phyloP scores from a whole-genome alignment of 2,113 vertebrate species.

The Furnarius figulus region DNA sequence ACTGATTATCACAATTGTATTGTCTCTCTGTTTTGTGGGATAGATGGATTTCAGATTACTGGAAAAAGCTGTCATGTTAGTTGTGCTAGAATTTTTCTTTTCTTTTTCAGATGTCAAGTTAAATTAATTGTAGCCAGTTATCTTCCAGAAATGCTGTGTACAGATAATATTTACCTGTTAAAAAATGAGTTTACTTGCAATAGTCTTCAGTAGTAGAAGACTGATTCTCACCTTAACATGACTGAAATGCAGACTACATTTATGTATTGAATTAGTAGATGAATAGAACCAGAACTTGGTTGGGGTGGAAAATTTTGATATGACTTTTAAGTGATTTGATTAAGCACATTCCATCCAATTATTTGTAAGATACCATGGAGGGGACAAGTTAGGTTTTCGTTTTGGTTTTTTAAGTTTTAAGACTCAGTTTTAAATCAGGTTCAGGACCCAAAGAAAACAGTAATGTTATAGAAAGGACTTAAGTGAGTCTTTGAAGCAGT shows the following conservation, averaged over 20 bases:
- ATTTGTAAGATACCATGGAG: neutral
- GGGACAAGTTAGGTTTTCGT: neutral
- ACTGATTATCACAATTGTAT: neutral
- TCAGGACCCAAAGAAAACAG: neutral
- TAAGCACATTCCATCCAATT: neutral
- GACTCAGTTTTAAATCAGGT: neutral
- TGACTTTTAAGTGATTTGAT: neutral
- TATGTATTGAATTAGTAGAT: neutral
- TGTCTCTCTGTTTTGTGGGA: neutral
- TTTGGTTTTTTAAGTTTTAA: neutral
- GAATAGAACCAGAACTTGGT: neutral
- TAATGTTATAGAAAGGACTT: neutral
- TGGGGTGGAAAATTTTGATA: neutral
- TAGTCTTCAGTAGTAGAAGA: neutral
- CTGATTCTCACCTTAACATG: neutral
- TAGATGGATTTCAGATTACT: neutral
- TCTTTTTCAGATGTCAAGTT: neutral
- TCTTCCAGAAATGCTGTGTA: neutral
- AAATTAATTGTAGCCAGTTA: neutral
- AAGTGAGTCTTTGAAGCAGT: neutral
- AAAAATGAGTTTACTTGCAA: neutral
- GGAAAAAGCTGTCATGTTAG: neutral
- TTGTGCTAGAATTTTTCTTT: neutral
- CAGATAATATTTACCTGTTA: neutral
- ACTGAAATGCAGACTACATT: neutral